These are phyloP conservation scores for Branchinecta lynchi DNA, from an alignment of 1,140 invertebrate genomes.

Conservation along the genomic window DNA sequence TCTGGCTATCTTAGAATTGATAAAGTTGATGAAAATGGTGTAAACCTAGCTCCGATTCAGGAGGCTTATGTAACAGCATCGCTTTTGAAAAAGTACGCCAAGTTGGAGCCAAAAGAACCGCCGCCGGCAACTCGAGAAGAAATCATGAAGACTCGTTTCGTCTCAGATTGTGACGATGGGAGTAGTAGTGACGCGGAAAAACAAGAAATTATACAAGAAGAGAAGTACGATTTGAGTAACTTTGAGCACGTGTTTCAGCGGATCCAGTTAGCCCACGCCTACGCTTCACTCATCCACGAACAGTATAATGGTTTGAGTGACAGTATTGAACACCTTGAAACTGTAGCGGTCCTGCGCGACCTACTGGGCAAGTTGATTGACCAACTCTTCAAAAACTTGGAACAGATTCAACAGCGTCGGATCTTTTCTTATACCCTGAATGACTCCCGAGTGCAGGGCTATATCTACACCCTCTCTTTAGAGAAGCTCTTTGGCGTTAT, in stretches of 20 bases:
- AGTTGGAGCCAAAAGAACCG: background rate
- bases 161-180: background rate
- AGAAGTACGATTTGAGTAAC: background rate
- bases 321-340: background rate
- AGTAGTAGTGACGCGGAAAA: background rate
- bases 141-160: background rate
- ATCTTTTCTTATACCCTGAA: background rate
- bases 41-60: background rate
- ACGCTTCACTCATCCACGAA: background rate
- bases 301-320: background rate
- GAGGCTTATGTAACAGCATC: background rate
- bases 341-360: background rate
- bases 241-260: background rate
- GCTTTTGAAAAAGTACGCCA: background rate
- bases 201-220: background rate
- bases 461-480: background rate
- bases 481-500: background rate
- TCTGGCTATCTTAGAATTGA: no score
- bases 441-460: background rate
- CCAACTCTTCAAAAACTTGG: background rate
- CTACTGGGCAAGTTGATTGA: background rate
- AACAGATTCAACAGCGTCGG: background rate
- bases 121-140: background rate
- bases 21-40: no score
- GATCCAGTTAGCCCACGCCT: background rate